Conservation (phyloP, 2,113 vertebrate genomes). For the Mastomys coucha region DNA sequence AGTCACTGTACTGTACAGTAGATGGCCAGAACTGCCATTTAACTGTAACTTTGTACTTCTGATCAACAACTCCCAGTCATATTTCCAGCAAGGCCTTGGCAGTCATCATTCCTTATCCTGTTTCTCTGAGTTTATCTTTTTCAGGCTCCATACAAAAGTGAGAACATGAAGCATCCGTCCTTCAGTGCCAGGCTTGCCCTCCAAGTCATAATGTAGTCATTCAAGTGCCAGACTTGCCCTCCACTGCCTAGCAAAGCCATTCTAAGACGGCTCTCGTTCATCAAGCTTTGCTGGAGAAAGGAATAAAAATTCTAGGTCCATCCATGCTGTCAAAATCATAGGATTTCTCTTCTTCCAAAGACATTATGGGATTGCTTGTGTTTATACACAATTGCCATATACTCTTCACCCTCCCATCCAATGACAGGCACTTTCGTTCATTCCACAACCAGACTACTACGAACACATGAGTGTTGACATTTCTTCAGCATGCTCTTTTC, state of each 20-base stretch:
- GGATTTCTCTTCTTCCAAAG: background rate
- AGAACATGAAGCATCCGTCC: background rate
- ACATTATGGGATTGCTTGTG: background rate
- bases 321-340: background rate
- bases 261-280: background rate
- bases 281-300: background rate
- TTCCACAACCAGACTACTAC: background rate
- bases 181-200: background rate
- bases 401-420: background rate
- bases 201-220: background rate
- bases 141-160: background rate
- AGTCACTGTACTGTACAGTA: fast-evolving
- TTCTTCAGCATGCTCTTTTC: background rate
- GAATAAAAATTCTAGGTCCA: background rate
- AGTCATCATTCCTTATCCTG: background rate
- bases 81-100: background rate
- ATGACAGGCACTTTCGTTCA: fast-evolving
- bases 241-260: background rate
- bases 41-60: background rate
- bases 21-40: background rate
- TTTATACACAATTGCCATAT: too few species aligned
- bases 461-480: too few species aligned
- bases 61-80: background rate
- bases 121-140: background rate
- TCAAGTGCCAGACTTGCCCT: background rate